A percentile compares a stretch with the other conserved stretches of the same genome.
phyloP scores from a whole-genome alignment of 2,888 invertebrate genomes.

The Lepidocyrtoides sp. region DNA sequence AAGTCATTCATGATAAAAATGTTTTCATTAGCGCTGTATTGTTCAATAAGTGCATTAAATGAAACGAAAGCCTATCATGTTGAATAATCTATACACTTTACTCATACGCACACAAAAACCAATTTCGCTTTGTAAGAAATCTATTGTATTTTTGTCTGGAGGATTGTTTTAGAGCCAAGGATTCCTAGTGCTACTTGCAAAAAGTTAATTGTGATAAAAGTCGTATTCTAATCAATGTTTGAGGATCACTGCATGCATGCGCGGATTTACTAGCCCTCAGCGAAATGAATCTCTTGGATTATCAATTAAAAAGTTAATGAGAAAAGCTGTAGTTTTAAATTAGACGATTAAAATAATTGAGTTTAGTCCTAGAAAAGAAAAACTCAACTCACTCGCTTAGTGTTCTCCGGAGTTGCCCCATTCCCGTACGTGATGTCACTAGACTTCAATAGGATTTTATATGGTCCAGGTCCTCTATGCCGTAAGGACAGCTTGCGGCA shows the following conservation, averaged over 20 bases:
- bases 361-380: background rate
- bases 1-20: slow-evolving; percentile 34
- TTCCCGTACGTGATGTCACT: slow-evolving; percentile 82
- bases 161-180: no score
- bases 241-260: background rate
- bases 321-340: slow-evolving; percentile 19
- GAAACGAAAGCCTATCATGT: background rate
- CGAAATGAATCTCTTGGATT: background rate
- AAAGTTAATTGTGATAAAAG: background rate
- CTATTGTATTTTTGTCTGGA: background rate
- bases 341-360: slow-evolving; percentile 34
- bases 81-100: slow-evolving; percentile 31
- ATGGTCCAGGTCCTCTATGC: slow-evolving; percentile 84
- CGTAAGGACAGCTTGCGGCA: slow-evolving; percentile 80
- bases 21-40: slow-evolving; percentile 59
- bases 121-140: background rate
- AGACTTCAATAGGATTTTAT: slow-evolving; percentile 84
- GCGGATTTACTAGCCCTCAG: background rate
- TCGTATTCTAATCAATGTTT: background rate
- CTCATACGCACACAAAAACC: background rate
- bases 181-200: no score
- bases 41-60: slow-evolving; percentile 27
- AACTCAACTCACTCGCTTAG: slow-evolving; percentile 50
- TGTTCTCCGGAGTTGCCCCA: slow-evolving; percentile 65
- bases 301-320: slow-evolving; percentile 9